Base-by-base conservation (phyloP, 2,888 invertebrate species). In the Andrena fulva region DNA sequence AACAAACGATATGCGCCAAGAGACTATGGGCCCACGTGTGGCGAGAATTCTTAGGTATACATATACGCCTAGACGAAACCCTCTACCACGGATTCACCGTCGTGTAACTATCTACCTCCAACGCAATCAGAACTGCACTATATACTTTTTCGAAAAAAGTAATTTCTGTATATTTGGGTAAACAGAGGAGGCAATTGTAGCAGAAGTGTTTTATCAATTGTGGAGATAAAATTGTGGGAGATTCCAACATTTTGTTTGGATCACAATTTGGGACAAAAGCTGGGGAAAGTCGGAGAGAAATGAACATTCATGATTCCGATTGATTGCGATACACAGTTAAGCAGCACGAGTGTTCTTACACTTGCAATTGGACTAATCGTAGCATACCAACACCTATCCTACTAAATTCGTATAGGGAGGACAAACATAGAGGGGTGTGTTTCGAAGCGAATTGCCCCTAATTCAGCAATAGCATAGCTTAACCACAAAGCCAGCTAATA, bases 391-490 rank as follows among this genome's bases (percentile, higher is more conserved):
- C 42, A 20, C 56, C 48, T 64, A 64, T 72, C 72, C 29, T 27
- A 70, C 48, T 79, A 63, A 74, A 85, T 72, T 89, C 85, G 79
- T 83, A 77, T 71, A 74, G 70, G 70, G 29, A 72, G 60, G 70
- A 91, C 90, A 91, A 91, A 91, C 90, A 90, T 86, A 75, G 82
- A 80, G 82, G 87, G 89, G 86, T 89, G 89, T 88, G 89, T 90
- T 90, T 89, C 88, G 89, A 82, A 88, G 82, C 84, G 87, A 91
- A 92, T 92, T 89, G 90, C 87, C 90, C 89, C 89, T 89, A 89
- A 91, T 90, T 88, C 88, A 88, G 91, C 92, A 91, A 92, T 92
- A 88, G 91, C 91, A 90, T 87, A 90, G 90, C 91, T 90, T 90
- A 89, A 89, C 86, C 88, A 86, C 91, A 91, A 91, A 91, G 91